Percentiles rank a stretch among this genome's conserved stretches.
These are phyloP conservation scores for Alectoris magna DNA, from an alignment of 2,797 vertebrate species.

Conservation along the genomic window DNA sequence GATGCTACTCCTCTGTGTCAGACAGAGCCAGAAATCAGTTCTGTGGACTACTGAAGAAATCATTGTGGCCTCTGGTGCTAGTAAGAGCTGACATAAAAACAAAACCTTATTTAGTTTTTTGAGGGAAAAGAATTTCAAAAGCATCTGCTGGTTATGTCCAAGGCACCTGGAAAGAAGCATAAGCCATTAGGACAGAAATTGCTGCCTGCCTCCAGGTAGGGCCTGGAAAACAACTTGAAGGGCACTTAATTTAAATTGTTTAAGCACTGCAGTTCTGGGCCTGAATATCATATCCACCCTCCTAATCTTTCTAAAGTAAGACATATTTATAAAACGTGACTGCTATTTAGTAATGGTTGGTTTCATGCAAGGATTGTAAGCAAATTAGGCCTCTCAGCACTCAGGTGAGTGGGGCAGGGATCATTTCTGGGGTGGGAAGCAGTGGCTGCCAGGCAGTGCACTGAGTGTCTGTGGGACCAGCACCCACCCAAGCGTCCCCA, in stretches of 20 bases:
- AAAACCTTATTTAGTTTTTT: background rate
- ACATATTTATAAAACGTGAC: conserved; percentile 11
- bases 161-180: background rate
- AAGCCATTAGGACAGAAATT: background rate
- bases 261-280: background rate
- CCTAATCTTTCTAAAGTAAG: background rate
- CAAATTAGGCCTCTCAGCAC: background rate
- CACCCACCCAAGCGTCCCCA: background rate
- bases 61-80: background rate
- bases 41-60: background rate
- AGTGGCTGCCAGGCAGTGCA: background rate
- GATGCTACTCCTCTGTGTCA: background rate
- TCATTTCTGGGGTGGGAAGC: background rate
- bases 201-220: background rate
- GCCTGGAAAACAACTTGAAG: background rate
- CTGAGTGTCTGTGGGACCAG: background rate
- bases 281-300: background rate
- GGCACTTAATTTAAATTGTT: background rate
- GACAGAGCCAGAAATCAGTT: background rate
- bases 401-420: background rate
- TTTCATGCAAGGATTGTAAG: background rate
- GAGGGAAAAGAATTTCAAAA: background rate
- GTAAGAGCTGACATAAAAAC: background rate
- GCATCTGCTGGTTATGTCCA: background rate
- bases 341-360: conserved; percentile 30